Base-by-base conservation (phyloP, 1,140 invertebrate species). In the Patella vulgata region DNA sequence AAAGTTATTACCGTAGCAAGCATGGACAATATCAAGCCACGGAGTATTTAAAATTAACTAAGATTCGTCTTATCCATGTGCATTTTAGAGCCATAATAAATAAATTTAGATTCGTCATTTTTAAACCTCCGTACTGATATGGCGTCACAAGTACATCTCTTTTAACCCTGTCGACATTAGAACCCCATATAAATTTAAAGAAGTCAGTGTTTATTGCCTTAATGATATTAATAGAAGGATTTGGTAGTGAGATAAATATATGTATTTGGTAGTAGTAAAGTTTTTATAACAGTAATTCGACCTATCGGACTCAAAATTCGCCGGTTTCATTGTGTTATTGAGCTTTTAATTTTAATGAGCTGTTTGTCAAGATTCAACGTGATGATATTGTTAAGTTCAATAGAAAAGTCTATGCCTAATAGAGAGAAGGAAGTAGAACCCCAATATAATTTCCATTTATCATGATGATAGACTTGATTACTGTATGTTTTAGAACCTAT, bases 261-360 rank as follows among this genome's bases (percentile, higher is more conserved):
- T 59, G 57, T 25, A 42, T 31, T 25, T 17, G 57, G 21, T 3
- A 48, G 5, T 11, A 44, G 33, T 2, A 51, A 3, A 8, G 31
- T 40, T 42, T 59, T 59, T 3, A 50, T 39, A 27, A 59, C 48
- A 27, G 44, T 50, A 9, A 51, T 39, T 59, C 23, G 48, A 14
- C 46, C 47, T 19, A 48, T 36, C 19, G 30, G 9, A 8, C 28
- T 39, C 30, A 59, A 51, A 28, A 50, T n/a, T 42, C 33, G 36
- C n/a, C 21, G 30, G 21, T 17, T 42, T 47, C 44, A 59, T 14
- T 23, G 3, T 44, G 25, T 28, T 11, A 44, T 17, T 44, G 43
- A 2, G 2, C 30, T 40, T 44, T 30, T 44, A 9, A 56, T 17
- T 30, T 17, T 17, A 14, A 12, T n/a, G 19, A 44, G 11, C 31